These are phyloP conservation scores for Nebria salina DNA, from an alignment of 2,888 invertebrate species.

Conservation along the genomic window DNA sequence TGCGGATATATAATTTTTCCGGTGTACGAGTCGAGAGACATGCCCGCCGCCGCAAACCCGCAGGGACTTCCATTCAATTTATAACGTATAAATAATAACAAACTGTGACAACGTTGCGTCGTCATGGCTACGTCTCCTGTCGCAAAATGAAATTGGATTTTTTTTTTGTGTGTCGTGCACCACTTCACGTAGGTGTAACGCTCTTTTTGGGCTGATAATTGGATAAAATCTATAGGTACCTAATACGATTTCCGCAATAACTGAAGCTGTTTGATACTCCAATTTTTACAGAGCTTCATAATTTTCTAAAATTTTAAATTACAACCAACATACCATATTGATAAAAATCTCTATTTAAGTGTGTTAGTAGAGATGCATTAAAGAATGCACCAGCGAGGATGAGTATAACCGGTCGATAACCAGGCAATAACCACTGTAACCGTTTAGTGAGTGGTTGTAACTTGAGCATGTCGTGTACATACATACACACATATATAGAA, in stretches of 20 bases:
- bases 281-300: no score
- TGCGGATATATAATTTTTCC: slow-evolving; percentile 60
- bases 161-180: slow-evolving; percentile 45
- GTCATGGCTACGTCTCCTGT: slow-evolving; percentile 42
- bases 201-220: slow-evolving; percentile 3
- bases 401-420: background rate
- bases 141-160: slow-evolving; percentile 44
- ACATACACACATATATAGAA: slow-evolving; percentile 6
- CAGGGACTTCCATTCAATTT: slow-evolving; percentile 55
- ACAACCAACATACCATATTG: no score
- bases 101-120: slow-evolving; percentile 46
- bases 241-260: background rate
- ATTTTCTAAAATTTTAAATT: no score
- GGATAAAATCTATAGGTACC: slow-evolving; percentile 4
- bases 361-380: no score
- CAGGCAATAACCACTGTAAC: slow-evolving; percentile 14
- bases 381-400: no score
- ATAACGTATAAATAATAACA: slow-evolving; percentile 56
- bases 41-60: slow-evolving; percentile 49
- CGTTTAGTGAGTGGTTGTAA: slow-evolving; percentile 3
- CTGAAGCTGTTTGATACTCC: background rate
- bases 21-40: slow-evolving; percentile 47
- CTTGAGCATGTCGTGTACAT: background rate
- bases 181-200: background rate
- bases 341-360: no score